A percentile compares a stretch with the other conserved stretches of the same genome.
Conservation (phyloP, 2,888 invertebrate species). For the Himalopsyche kuldschensis region DNA sequence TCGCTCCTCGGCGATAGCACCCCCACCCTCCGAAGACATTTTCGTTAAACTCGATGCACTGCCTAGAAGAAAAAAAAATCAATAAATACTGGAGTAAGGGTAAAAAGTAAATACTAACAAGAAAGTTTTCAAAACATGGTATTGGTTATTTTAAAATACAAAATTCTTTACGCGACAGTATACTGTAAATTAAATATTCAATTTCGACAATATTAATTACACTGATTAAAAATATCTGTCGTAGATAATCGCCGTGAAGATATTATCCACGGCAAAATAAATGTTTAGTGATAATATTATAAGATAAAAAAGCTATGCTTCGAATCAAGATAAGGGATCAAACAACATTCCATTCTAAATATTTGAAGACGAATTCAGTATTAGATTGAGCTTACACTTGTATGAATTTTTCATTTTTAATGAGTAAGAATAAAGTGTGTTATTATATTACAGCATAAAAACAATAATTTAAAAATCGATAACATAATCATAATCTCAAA, state of each 20-base stretch:
- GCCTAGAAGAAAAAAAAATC: conserved; percentile 4
- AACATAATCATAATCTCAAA: not conserved
- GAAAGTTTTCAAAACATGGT: no score
- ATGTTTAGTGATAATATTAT: not conserved
- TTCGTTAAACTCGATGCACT: conserved; percentile 40
- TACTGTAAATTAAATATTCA: no score
- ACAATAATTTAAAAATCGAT: no score
- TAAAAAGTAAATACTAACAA: no score
- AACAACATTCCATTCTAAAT: not conserved
- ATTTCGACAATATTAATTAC: no score
- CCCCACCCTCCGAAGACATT: conserved; percentile 56
- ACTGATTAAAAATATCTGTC: not conserved
- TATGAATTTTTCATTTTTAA: not conserved
- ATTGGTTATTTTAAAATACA: no score
- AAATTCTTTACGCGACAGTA: no score
- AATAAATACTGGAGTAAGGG: no score
- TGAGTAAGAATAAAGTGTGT: not conserved
- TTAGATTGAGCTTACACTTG: not conserved
- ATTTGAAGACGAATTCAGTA: not conserved
- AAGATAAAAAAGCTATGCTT: not conserved
- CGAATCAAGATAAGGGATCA: not conserved
- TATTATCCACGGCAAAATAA: not conserved
- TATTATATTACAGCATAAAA: not conserved
- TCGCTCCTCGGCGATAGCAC: conserved; percentile 53
- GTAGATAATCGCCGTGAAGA: not conserved